Base-by-base conservation (phyloP, 92 coral and sea anemone species). In the Meandrina meandrites region DNA sequence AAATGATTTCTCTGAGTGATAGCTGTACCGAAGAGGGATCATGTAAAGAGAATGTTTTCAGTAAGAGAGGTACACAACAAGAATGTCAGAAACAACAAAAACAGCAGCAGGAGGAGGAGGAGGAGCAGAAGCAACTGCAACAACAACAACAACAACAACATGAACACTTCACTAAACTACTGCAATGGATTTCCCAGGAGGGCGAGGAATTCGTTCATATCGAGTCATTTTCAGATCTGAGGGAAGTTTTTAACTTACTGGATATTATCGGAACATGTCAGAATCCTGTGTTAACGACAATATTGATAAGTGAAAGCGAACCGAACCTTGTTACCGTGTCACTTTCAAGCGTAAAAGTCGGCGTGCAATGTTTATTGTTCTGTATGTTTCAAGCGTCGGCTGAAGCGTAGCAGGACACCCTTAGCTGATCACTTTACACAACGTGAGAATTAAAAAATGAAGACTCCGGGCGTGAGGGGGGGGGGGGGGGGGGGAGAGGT, bases 311-410 rank as follows among this genome's bases (percentile, higher is more conserved):
- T 17, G 82, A 85, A 40, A 51, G 51, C 56, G 82, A 78, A 21
- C 76, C 81, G 2, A 62, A 64, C 32, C 47, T 31, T 14, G 31
- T 76, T 12, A 76, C 82, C 3, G 82, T 85, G 64, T 85, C 82
- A 2, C 82, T 77, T 28, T 85, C 88, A 12, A 76, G 76, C 16
- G 88, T 62, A 22, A 31, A 40, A 1, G 82, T 85, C 9, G 76
- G 47, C 30, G 19, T 85, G 32, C 75, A 85, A 22, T 60, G 82
- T 62, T 50, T 78, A 32, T 22, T 85, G 76, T 85, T 85, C 50
- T 85, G 88, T 37, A 85, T 85, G 88, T 85, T 85, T 85, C 77
- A 42, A 64, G 31, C 76, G 58, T 85, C 68, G 9, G 68, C 68
- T 60, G 68, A 60, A 60, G 68, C 1, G 68, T 24, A 60, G 53